These are phyloP conservation scores for Leptinotarsa peninsularis DNA, from an alignment of 2,888 invertebrate genomes.

Conservation along the genomic window DNA sequence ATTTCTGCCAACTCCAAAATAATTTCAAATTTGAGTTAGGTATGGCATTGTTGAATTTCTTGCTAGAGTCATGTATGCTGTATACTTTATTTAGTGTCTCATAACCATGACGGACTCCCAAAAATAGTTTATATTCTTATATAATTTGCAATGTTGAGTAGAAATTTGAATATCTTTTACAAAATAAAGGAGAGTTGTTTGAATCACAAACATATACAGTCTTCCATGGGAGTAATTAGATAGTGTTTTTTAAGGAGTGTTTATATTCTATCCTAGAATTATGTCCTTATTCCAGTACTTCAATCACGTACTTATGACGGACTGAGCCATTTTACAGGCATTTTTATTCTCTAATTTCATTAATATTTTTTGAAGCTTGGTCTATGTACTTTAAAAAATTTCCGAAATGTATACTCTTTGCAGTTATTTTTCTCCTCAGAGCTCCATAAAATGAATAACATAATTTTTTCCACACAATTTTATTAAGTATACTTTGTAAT, in stretches of 20 bases:
- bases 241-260: slow-evolving; percentile 24
- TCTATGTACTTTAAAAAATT: no score
- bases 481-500: slow-evolving; percentile 3
- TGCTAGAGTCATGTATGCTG: no score
- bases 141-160: neutral
- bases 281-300: slow-evolving; percentile 23
- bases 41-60: neutral
- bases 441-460: slow-evolving; percentile 5
- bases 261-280: slow-evolving; percentile 25
- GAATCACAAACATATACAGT: slow-evolving; percentile 21
- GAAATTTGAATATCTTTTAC: neutral
- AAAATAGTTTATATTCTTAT: neutral
- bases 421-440: neutral
- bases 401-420: neutral
- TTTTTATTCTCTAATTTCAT: neutral
- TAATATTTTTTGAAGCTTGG: no score
- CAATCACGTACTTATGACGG: slow-evolving; percentile 12
- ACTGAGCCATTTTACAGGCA: slow-evolving; percentile 6
- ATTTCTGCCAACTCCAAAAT: neutral
- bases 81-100: slow-evolving; percentile 7
- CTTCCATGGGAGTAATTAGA: slow-evolving; percentile 23
- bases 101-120: slow-evolving; percentile 1
- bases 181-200: slow-evolving; percentile 23
- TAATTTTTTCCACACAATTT: neutral
- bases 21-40: neutral